These are phyloP conservation scores for Myotis planiceps DNA, from an alignment of 2,797 vertebrate species.

Conservation along the genomic window DNA sequence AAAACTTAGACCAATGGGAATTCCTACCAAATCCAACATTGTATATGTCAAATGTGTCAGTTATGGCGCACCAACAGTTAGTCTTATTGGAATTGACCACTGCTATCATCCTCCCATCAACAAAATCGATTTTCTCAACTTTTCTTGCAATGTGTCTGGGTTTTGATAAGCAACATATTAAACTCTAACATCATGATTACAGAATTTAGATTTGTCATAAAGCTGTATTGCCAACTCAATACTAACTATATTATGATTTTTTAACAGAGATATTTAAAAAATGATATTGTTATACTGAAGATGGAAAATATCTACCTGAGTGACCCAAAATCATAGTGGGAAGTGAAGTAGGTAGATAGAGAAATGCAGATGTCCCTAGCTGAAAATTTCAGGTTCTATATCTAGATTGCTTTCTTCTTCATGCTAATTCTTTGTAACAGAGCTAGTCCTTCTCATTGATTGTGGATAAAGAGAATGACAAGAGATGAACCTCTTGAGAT, in stretches of 20 bases:
- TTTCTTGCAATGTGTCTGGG: neutral
- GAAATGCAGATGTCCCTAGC: neutral
- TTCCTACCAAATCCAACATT: neutral
- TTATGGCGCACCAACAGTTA: neutral
- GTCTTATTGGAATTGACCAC: neutral
- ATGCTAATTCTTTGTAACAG: conserved; percentile 72
- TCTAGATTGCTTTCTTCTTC: conserved; percentile 64
- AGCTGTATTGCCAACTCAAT: neutral
- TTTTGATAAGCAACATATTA: neutral
- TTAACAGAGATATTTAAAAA: neutral
- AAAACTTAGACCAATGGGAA: neutral
- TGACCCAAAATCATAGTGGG: neutral
- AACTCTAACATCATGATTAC: neutral
- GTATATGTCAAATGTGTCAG: neutral
- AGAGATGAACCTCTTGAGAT: conserved; percentile 76
- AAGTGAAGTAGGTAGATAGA: neutral
- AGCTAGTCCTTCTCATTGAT: conserved; percentile 45
- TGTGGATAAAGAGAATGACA: conserved; percentile 73
- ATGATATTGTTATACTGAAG: neutral
- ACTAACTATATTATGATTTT: neutral
- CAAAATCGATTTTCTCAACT: neutral
- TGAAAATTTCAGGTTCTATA: conserved; percentile 64
- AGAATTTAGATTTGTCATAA: neutral
- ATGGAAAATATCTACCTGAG: neutral
- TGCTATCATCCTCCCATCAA: neutral